These are phyloP conservation scores for Anoplopoma fimbria DNA, from an alignment of 2,113 vertebrate species.

Conservation along the genomic window DNA sequence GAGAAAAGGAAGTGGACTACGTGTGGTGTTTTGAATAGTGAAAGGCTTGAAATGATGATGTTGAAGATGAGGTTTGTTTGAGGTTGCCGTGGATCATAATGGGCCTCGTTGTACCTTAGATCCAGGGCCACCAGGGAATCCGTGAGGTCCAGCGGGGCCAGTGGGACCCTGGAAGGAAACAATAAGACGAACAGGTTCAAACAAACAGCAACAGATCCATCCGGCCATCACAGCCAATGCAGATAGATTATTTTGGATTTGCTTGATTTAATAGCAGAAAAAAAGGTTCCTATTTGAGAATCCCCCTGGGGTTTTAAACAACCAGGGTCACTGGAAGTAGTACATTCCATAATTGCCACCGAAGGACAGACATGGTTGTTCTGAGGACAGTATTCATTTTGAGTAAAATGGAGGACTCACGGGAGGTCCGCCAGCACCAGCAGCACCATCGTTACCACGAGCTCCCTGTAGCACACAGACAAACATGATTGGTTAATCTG, in stretches of 20 bases:
- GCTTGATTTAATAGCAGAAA: not conserved
- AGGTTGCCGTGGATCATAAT: not conserved
- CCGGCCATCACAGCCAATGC: not conserved
- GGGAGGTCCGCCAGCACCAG: constrained; percentile 93
- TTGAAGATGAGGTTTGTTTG: not conserved
- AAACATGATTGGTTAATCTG: constrained; percentile 6
- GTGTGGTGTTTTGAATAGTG: not conserved
- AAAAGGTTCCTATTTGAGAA: not conserved
- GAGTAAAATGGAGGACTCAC: constrained; percentile 84
- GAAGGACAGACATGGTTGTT: not conserved
- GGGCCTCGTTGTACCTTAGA: constrained; percentile 87
- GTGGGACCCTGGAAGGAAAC: constrained; percentile 89
- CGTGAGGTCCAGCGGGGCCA: constrained; percentile 94
- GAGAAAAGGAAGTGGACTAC: not conserved
- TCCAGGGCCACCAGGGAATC: constrained; percentile 97
- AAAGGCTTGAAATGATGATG: not conserved
- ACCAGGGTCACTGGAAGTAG: not conserved
- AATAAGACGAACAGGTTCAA: constrained; percentile 29
- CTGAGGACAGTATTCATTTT: not conserved
- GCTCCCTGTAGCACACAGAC: constrained; percentile 86
- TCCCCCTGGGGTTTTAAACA: constrained; percentile 8
- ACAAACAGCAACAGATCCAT: not conserved
- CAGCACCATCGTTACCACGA: constrained; percentile 95
- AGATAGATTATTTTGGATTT: not conserved
- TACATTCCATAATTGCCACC: not conserved